Evolutionary conservation across 1,140 invertebrate species (phyloP), one percentile per base, ranked within the genome.

Genomic region (Trachelipus rathkii): DNA sequence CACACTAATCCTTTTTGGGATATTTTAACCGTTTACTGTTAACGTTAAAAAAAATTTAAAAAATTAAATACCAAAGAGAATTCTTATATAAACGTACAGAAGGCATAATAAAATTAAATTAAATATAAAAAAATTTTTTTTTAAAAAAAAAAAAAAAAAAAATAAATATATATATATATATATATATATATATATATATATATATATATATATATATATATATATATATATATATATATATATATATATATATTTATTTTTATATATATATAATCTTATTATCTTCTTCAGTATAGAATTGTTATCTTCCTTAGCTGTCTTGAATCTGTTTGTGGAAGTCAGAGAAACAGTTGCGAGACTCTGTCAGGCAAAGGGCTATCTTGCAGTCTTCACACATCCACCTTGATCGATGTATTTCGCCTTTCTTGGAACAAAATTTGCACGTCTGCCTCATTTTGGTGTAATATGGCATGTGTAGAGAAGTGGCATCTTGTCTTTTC

Each of bases 281-380:
- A 8, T n/a, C 19, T 60, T 19, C 2, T 60, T 33, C 33, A n/a
- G n/a, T n/a, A n/a, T n/a, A n/a, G n/a, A n/a, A n/a, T n/a, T n/a
- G n/a, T n/a, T n/a, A n/a, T n/a, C n/a, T n/a, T n/a, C n/a, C n/a
- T n/a, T n/a, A n/a, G n/a, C n/a, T n/a, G n/a, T n/a, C n/a, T n/a
- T n/a, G n/a, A n/a, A n/a, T n/a, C n/a, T n/a, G n/a, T n/a, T 33
- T 33, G 60, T 66, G 1, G 7, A 66, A 71, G 1, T 15, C 23
- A 3, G 10, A 2, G 10, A 71, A 71, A 9, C 69, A 71, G 23
- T 71, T 44, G 10, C 23, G 2, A 24, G 23, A n/a, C n/a, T 76
- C 75, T 13, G 0, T 15, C n/a, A 19, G 91, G 92, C 83, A 84
- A 80, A 78, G 79, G 11, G 71, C 53, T 33, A 76, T 44, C 0